Conservation (phyloP, 2,888 invertebrate genomes). For the Hirtodrosophila alboralis region DNA sequence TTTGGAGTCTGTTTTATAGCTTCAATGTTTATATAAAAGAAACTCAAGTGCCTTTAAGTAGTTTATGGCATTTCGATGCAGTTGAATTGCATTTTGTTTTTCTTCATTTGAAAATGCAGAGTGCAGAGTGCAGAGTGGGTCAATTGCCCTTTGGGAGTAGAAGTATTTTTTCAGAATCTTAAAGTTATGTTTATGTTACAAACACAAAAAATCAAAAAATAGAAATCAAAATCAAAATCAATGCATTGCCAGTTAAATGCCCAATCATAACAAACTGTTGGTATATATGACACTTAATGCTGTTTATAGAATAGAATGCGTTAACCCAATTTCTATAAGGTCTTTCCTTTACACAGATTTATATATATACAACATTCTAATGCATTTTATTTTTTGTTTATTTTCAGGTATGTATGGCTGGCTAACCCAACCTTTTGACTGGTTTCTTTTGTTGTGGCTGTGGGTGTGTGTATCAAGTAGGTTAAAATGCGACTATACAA, state of each 20-base stretch:
- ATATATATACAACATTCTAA: constrained; percentile 47
- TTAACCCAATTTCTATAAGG: constrained; percentile 61
- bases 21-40: constrained; percentile 33
- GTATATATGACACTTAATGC: constrained; percentile 13
- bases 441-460: constrained; percentile 40
- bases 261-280: constrained; percentile 11
- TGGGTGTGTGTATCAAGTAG: constrained; percentile 26
- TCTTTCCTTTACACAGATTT: constrained; percentile 15
- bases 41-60: constrained; percentile 46
- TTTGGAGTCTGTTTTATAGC: constrained; percentile 10
- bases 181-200: constrained; percentile 58
- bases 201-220: constrained; percentile 40
- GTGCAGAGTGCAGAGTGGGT: constrained; percentile 62
- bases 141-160: constrained; percentile 53
- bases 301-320: constrained; percentile 34
- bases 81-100: constrained; percentile 32
- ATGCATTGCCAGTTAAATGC: constrained; percentile 51
- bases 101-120: constrained; percentile 5
- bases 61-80: constrained; percentile 45
- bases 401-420: constrained; percentile 65
- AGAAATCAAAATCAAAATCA: no score
- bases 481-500: constrained; percentile 40
- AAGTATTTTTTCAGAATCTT: constrained; percentile 21
- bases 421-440: constrained; percentile 34
- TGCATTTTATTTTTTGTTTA: constrained; percentile 51